phyloP scores from a whole-genome alignment of 2,888 invertebrate genomes.

The Aromia moschata region DNA sequence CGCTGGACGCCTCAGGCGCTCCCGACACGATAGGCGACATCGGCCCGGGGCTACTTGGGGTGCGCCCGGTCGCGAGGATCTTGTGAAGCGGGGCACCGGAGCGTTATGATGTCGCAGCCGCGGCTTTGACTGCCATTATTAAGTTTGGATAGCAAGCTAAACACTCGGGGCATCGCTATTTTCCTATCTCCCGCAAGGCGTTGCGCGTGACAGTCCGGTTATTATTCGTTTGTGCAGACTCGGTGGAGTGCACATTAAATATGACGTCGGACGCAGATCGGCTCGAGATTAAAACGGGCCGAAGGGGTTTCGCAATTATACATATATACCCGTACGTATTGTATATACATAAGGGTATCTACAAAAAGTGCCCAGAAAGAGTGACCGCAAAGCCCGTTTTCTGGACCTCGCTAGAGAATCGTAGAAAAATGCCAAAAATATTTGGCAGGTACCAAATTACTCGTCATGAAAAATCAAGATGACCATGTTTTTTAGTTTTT shows the following conservation, averaged over 20 bases:
- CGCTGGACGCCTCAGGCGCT: conserved; percentile 1
- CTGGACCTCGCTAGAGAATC: too few species aligned
- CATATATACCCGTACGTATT: too few species aligned
- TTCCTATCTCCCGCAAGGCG: conserved; percentile 44
- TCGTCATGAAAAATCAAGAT: too few species aligned
- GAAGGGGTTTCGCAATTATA: too few species aligned
- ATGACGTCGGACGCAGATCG: conserved; percentile 11
- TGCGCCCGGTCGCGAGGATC: conserved; percentile 26
- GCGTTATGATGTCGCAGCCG: conserved; percentile 39
- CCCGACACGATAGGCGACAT: conserved; percentile 10
- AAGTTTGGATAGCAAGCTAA: conserved; percentile 63
- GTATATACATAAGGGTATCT: too few species aligned
- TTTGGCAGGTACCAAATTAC: too few species aligned
- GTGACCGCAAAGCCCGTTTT: too few species aligned
- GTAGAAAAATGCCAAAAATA: too few species aligned
- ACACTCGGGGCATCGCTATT: conserved; percentile 53
- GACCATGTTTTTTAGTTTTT: too few species aligned
- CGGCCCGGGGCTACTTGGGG: conserved; percentile 11
- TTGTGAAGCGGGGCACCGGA: conserved; percentile 38
- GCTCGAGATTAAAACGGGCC: too few species aligned
- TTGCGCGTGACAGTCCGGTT: conserved; percentile 55
- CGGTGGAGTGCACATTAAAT: conserved; percentile 34
- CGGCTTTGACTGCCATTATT: conserved; percentile 57
- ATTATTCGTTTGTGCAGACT: conserved; percentile 40
- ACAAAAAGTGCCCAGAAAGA: too few species aligned